phyloP scores from a whole-genome alignment of 2,797 vertebrate species.

The Paedocypris micromegethes region DNA sequence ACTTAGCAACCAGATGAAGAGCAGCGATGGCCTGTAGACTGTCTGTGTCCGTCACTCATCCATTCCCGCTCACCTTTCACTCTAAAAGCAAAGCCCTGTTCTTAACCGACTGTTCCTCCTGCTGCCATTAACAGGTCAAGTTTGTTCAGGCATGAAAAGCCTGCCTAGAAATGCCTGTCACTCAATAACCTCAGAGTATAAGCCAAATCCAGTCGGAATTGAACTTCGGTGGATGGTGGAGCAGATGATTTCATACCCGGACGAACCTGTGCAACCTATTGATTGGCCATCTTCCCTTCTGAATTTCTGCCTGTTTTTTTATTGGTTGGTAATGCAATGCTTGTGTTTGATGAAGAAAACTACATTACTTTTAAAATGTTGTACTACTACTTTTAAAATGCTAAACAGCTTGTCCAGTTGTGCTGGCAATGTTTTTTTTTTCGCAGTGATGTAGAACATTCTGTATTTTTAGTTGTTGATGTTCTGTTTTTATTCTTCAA shows the following conservation, averaged over 20 bases:
- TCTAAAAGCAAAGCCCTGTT: conserved; percentile 50
- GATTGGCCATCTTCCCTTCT: conserved; percentile 11
- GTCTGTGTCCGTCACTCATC: conserved; percentile 28
- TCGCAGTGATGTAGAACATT: too few relatives aligned
- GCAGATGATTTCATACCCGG: conserved; percentile 13
- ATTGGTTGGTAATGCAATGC: not conserved
- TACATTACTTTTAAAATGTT: too few relatives aligned
- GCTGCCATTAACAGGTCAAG: conserved; percentile 39
- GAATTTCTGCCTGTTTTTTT: conserved; percentile 14
- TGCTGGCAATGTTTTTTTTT: too few relatives aligned
- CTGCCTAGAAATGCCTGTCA: conserved; percentile 16
- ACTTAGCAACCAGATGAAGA: conserved; percentile 19
- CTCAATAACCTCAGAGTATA: conserved; percentile 15
- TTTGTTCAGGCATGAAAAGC: conserved; percentile 32
- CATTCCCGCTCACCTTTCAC: not conserved
- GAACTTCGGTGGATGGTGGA: conserved; percentile 14
- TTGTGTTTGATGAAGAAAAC: conserved; percentile 15
- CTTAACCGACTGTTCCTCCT: conserved; percentile 17
- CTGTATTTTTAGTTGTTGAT: too few relatives aligned
- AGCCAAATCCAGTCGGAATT: not conserved
- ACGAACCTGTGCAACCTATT: conserved; percentile 15
- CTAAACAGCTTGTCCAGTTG: too few relatives aligned
- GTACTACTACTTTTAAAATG: too few relatives aligned
- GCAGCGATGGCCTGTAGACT: not conserved
- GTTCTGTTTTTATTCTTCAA: too few relatives aligned